Conservation (phyloP, 1,140 invertebrate species). For the Argopecten irradians region DNA sequence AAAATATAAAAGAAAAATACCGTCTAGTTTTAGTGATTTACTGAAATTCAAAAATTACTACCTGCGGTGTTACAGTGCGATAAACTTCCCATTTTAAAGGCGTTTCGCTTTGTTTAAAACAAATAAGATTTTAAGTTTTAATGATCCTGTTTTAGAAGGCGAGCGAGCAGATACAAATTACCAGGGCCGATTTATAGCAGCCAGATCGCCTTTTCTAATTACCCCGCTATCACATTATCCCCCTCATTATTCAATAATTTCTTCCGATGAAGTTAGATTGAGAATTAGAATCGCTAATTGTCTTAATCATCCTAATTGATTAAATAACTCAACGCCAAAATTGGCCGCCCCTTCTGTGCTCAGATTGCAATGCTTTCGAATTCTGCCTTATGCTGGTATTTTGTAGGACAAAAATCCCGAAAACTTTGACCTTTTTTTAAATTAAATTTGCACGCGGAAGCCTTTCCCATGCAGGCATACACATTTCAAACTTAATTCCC, state of each 20-base stretch:
- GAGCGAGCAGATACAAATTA: neutral
- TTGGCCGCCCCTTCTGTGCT: slow-evolving; percentile 12
- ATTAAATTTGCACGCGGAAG: neutral
- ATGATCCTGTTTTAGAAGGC: neutral
- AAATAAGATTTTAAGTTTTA: slow-evolving; percentile 6
- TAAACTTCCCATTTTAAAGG: neutral
- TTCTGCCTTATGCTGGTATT: slow-evolving; percentile 7
- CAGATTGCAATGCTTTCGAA: neutral
- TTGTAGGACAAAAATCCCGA: neutral
- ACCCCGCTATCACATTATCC: neutral
- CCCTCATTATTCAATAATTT: neutral
- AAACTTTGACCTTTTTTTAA: neutral
- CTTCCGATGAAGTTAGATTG: slow-evolving; percentile 13
- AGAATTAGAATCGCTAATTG: slow-evolving; percentile 3
- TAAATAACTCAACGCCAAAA: slow-evolving; percentile 22
- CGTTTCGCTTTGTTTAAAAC: slow-evolving; percentile 4
- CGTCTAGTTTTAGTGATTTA: neutral
- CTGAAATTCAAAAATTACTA: neutral
- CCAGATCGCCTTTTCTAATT: slow-evolving; percentile 1
- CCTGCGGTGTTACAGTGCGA: neutral
- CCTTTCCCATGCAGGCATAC: neutral
- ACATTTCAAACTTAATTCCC: slow-evolving; percentile 16
- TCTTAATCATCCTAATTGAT: slow-evolving; percentile 19
- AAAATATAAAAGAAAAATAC: no score
- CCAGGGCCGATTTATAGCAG: neutral